A percentile compares a stretch with the other conserved stretches of the same genome.
These are phyloP conservation scores for Mesoclemmys tuberculata DNA, from an alignment of 2,113 vertebrate species.

Conservation along the genomic window DNA sequence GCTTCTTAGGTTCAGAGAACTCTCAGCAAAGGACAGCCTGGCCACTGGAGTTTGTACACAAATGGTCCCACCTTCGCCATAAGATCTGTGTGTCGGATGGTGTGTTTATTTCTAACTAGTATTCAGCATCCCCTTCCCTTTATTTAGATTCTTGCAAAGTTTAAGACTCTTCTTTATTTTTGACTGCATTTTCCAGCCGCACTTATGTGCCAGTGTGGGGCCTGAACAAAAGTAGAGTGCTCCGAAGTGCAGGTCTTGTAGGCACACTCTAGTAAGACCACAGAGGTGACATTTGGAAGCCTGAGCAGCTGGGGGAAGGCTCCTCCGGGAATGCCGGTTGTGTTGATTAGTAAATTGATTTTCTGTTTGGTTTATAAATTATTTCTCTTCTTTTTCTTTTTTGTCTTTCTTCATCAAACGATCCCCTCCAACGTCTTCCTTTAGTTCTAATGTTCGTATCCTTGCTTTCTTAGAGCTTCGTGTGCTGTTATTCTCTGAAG, in stretches of 20 bases:
- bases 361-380: not conserved
- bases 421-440: not conserved
- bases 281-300: not conserved
- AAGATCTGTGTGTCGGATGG: not conserved
- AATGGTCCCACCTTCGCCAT: not conserved
- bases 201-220: not conserved
- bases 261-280: not conserved
- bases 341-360: not conserved
- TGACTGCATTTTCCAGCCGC: not conserved
- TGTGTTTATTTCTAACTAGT: not conserved
- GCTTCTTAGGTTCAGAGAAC: not conserved
- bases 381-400: not conserved
- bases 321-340: not conserved
- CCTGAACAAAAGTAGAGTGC: not conserved
- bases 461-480: not conserved
- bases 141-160: not conserved
- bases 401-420: not conserved
- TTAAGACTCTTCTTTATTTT: not conserved
- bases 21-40: not conserved
- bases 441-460: not conserved
- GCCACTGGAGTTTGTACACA: not conserved
- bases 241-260: not conserved
- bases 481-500: not conserved
- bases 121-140: not conserved
- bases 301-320: not conserved